These are phyloP conservation scores for Palythoa grandis DNA, from an alignment of 92 coral and sea anemone species.

Conservation along the genomic window DNA sequence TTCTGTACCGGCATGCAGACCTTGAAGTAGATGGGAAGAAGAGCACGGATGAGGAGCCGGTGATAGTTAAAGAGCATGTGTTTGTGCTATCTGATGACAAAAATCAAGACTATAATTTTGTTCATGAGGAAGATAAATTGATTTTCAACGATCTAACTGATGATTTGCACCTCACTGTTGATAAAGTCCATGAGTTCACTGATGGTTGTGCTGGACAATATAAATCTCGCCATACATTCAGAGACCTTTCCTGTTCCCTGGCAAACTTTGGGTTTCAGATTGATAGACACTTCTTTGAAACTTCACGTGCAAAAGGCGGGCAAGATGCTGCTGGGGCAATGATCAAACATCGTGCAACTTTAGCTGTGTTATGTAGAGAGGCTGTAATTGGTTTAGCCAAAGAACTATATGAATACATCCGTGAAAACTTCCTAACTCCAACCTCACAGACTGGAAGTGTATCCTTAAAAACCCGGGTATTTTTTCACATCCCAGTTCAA, in stretches of 20 bases:
- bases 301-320: not conserved
- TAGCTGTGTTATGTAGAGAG: not conserved
- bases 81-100: no score
- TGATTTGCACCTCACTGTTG: no score
- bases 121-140: no score
- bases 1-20: no score
- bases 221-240: not conserved
- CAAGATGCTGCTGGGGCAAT: slow-evolving; percentile 26
- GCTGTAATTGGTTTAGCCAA: not conserved
- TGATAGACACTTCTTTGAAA: not conserved
- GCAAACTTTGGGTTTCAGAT: not conserved
- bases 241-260: not conserved
- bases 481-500: not conserved
- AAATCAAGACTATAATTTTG: no score
- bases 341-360: not conserved
- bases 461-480: not conserved
- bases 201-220: slow-evolving; percentile 5
- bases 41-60: no score
- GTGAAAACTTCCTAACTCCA: not conserved
- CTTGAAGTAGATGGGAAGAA: no score
- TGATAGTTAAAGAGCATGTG: no score
- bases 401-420: not conserved
- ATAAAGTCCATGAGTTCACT: not conserved
- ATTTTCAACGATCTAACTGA: no score
- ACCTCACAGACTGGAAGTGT: not conserved